Conservation (phyloP, 2,797 vertebrate species). For the Pteronotus mesoamericanus region DNA sequence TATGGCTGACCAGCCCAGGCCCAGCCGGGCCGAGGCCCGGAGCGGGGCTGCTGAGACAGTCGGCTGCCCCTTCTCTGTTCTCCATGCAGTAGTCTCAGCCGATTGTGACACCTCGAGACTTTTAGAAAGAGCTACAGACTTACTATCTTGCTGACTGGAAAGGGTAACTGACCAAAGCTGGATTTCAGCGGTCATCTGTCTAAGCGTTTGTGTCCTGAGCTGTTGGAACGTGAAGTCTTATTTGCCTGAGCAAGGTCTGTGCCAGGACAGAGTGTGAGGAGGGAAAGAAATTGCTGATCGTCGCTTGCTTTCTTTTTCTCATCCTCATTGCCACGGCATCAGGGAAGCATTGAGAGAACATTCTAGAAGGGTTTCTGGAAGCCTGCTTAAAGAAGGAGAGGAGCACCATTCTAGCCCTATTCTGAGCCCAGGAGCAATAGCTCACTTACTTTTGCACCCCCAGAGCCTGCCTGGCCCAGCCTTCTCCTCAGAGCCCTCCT, state of each 20-base stretch:
- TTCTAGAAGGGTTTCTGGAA: conserved; percentile 6
- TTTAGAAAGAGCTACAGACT: not conserved
- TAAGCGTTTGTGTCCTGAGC: not conserved
- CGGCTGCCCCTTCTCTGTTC: not conserved
- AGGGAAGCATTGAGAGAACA: not conserved
- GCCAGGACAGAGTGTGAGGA: not conserved
- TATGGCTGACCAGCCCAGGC: accelerated
- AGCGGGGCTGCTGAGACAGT: not conserved
- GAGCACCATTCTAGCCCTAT: not conserved
- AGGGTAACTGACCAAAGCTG: not conserved
- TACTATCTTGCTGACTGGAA: not conserved
- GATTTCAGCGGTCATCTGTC: not conserved
- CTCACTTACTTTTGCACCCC: no score
- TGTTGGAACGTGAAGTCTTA: not conserved
- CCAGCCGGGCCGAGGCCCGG: not conserved
- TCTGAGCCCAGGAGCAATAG: not conserved
- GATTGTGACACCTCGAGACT: not conserved
- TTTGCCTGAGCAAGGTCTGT: not conserved
- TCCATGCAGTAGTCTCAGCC: not conserved
- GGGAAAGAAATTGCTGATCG: not conserved
- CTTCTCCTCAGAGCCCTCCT: not conserved
- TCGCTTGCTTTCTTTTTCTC: not conserved
- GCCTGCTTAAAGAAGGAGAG: not conserved
- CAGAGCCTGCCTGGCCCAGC: not conserved
- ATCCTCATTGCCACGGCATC: not conserved